Base-by-base conservation (phyloP, 2,888 invertebrate genomes). In the Ariolimax columbianus region DNA sequence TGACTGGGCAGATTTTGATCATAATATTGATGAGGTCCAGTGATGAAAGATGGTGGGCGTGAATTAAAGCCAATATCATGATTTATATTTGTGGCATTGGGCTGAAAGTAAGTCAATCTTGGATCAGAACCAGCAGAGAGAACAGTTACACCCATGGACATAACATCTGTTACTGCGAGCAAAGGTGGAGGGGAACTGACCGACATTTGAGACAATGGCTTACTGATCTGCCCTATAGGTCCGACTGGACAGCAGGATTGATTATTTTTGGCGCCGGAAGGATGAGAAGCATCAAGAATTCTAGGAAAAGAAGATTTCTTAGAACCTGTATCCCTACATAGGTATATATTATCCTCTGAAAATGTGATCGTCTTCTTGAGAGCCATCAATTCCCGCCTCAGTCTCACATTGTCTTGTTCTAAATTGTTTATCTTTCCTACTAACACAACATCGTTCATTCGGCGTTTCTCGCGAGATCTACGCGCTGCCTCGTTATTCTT, bases 401-500 rank as follows among this genome's bases (percentile, higher is more conserved):
- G 95, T 77, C 98, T 97, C 93, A 98, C 97, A 94, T 99, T 99
- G 94, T 99, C 99, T 94, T 98, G 97, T 89, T 97, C 98, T 84
- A 99, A 95, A 94, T 98, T 98, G 84, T 98, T 96, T 47, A 99
- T 98, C 77, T 98, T 96, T 90, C 97, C 97, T 92, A 99, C 99
- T 87, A 99, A 95, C 1, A 98, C 97, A 97, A 98, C 97, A 94
- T 99, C 98, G 94, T 99, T 98, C 95, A 97, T 97, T 77, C 98
- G 96, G 70, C 98, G 96, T 94, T 99, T 99, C 94, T 99, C 98
- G 33, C 98, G 96, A 11, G 98, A 98, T 75, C 98, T 95, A 94
- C 99, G 98, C 85, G 99, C 99, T 0, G 99, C 99, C 75, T 87
- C 98, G 94, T 99, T 99, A 95, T 99, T 99, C 86, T 98, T 96